Evolutionary conservation across 2,797 vertebrate genomes (phyloP).

Genomic region (Premnoplex brunnescens): DNA sequence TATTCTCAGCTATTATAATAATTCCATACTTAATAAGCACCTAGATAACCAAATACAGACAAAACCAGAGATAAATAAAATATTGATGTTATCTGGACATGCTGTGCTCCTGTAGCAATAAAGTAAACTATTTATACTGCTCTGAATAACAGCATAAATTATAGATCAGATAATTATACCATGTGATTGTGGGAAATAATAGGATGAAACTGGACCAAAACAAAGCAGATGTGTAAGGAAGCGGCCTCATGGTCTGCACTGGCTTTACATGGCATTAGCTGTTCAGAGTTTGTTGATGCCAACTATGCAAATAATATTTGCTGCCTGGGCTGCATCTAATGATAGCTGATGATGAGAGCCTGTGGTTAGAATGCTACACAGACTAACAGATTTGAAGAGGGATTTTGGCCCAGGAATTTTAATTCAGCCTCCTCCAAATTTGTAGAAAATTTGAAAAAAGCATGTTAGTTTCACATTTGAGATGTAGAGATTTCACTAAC

Average conservation of each 20-base stretch:
- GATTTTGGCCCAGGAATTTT: slow-evolving; percentile 20
- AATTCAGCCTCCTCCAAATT: neutral
- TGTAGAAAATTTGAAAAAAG: neutral
- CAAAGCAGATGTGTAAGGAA: neutral
- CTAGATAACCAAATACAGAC: slow-evolving; percentile 7
- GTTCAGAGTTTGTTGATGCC: neutral
- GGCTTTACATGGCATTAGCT: neutral
- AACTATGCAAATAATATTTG: neutral
- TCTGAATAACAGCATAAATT: neutral
- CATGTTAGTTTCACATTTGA: neutral
- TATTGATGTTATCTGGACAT: slow-evolving; percentile 33
- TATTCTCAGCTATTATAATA: neutral
- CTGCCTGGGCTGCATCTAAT: neutral
- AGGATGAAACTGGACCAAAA: slow-evolving; percentile 10
- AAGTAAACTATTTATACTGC: slow-evolving; percentile 11
- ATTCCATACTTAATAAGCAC: neutral
- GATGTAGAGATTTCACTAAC: neutral
- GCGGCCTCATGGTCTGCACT: neutral
- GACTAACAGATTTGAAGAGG: neutral
- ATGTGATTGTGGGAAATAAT: neutral
- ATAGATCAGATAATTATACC: slow-evolving; percentile 28
- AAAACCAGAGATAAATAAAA: slow-evolving; percentile 24
- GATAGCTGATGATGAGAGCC: neutral
- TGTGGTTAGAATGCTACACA: neutral
- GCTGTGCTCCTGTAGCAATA: slow-evolving; percentile 6